phyloP scores from a whole-genome alignment of 2,113 vertebrate genomes.

The Pseudorhombus dupliciocellatus region DNA sequence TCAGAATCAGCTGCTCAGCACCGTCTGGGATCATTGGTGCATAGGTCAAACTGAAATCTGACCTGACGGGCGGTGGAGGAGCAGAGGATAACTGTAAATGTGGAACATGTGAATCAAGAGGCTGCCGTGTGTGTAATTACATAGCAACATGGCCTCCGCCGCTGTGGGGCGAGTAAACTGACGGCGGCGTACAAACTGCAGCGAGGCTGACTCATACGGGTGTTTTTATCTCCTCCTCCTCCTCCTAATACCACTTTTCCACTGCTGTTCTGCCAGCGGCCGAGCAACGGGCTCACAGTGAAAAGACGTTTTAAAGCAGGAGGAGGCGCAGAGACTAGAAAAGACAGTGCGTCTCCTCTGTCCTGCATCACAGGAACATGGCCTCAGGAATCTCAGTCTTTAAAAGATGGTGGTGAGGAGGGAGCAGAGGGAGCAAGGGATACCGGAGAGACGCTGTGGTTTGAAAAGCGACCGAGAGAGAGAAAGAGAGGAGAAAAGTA shows the following conservation, averaged over 20 bases:
- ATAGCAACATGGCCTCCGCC: slow-evolving; percentile 67
- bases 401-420: not conserved
- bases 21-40: not conserved
- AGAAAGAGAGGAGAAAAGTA: not conserved
- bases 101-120: slow-evolving; percentile 48
- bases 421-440: not conserved
- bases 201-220: slow-evolving; percentile 69
- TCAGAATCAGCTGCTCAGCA: no score
- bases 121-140: slow-evolving; percentile 65
- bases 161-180: slow-evolving; percentile 36
- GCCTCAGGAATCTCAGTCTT: not conserved
- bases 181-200: slow-evolving; percentile 17
- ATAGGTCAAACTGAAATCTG: not conserved
- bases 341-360: not conserved
- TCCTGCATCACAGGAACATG: not conserved
- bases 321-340: not conserved
- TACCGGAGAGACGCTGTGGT: not conserved
- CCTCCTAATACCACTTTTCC: slow-evolving; percentile 61
- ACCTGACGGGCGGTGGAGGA: no score
- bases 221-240: slow-evolving; percentile 66
- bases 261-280: slow-evolving; percentile 56
- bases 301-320: not conserved
- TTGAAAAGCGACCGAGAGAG: not conserved
- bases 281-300: not conserved
- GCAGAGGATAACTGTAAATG: slow-evolving; percentile 36